Percentiles rank a stretch among this genome's conserved stretches.
These are phyloP conservation scores for Microplitis demolitor DNA, from an alignment of 1,140 invertebrate genomes.

Conservation along the genomic window DNA sequence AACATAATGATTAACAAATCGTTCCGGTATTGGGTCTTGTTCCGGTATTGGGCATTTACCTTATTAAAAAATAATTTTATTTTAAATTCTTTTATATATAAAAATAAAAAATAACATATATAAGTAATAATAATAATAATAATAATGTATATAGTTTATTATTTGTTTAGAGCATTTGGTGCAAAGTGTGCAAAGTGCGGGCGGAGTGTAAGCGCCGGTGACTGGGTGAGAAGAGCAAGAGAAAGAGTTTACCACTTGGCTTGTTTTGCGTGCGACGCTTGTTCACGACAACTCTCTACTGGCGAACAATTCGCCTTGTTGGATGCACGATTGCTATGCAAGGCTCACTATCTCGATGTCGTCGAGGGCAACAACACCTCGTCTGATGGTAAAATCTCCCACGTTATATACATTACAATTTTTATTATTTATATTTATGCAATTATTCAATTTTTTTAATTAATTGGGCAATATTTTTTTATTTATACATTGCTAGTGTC, in stretches of 20 bases:
- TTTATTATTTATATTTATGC: no score
- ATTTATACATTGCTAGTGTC: no score
- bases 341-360: slow-evolving; percentile 93
- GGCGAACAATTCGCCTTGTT: slow-evolving; percentile 97
- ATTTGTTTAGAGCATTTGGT: slow-evolving; percentile 82
- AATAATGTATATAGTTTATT: background rate
- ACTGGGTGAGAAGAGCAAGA: slow-evolving; percentile 95
- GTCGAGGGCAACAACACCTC: slow-evolving; percentile 88
- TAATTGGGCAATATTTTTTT: no score
- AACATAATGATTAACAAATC: no score
- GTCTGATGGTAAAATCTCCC: slow-evolving; percentile 72
- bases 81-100: background rate
- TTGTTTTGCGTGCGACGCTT: slow-evolving; percentile 97
- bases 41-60: no score
- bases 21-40: no score
- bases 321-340: slow-evolving; percentile 91
- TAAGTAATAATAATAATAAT: background rate
- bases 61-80: background rate
- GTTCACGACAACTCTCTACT: slow-evolving; percentile 94
- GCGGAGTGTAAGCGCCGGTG: slow-evolving; percentile 87
- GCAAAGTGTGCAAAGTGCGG: slow-evolving; percentile 96
- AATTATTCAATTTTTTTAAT: no score
- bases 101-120: background rate
- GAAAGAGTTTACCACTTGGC: slow-evolving; percentile 98
- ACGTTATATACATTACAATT: background rate